Conservation (phyloP, 2,888 invertebrate species). For the Tiphia femorata region DNA sequence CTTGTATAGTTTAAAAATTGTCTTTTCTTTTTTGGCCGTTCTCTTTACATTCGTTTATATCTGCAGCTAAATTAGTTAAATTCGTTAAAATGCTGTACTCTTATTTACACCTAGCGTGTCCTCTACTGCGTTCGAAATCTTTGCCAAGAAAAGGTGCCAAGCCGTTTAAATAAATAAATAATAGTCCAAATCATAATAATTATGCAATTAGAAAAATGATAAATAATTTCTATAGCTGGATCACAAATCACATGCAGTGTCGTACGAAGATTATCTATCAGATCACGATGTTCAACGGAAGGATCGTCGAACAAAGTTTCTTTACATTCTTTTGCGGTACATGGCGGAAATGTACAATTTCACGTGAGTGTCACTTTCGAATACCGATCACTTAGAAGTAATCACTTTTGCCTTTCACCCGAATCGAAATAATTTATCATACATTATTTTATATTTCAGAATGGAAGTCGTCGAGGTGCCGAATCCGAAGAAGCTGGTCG, state of each 20-base stretch:
- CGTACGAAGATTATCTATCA: conserved; percentile 41
- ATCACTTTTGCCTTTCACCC: not conserved
- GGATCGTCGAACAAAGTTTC: conserved; percentile 49
- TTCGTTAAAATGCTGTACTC: too few relatives aligned
- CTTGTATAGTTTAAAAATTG: not conserved
- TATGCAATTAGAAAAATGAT: too few relatives aligned
- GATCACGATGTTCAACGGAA: conserved; percentile 38
- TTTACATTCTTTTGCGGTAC: conserved; percentile 42
- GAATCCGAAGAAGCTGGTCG: conserved; percentile 26
- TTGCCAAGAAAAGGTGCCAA: too few relatives aligned
- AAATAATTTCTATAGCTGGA: conserved; percentile 9
- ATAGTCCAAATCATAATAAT: too few relatives aligned
- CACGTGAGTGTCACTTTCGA: conserved; percentile 46
- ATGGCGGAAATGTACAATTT: conserved; percentile 53
- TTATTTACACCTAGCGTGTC: too few relatives aligned
- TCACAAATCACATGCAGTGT: conserved; percentile 29
- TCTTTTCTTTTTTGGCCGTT: not conserved
- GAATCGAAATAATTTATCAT: too few relatives aligned
- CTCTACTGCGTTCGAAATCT: too few relatives aligned
- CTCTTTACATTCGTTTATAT: not conserved
- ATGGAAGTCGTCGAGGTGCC: conserved; percentile 32
- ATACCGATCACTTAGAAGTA: not conserved
- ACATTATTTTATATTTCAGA: conserved; percentile 6
- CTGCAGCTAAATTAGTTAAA: too few relatives aligned
- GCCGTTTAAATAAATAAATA: too few relatives aligned